Evolutionary conservation across 1,140 invertebrate genomes (phyloP).

Genomic region (Colletes latitarsis): DNA sequence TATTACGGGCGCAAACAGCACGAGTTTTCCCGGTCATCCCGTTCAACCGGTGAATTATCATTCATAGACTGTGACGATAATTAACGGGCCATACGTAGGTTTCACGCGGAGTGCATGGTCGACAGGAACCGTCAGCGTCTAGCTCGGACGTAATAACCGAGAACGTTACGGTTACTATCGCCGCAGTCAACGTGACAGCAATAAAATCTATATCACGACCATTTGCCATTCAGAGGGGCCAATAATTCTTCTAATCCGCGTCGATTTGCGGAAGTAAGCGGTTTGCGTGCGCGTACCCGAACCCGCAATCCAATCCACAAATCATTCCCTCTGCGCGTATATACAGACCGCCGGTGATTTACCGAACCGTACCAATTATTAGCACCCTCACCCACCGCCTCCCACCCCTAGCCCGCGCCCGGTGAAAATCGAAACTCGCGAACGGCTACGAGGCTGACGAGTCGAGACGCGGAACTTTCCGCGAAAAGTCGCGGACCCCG

Average conservation of each 20-base stretch:
- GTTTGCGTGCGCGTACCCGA: slow-evolving; percentile 44
- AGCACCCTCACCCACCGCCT: slow-evolving; percentile 15
- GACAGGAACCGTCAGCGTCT: slow-evolving; percentile 9
- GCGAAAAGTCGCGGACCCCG: not conserved
- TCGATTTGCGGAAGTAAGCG: slow-evolving; percentile 63
- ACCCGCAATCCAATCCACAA: slow-evolving; percentile 55
- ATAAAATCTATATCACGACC: slow-evolving; percentile 61
- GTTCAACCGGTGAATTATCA: slow-evolving; percentile 59
- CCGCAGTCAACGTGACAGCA: slow-evolving; percentile 41
- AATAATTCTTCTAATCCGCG: slow-evolving; percentile 65
- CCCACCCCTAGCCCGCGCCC: not conserved
- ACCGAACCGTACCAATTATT: slow-evolving; percentile 58
- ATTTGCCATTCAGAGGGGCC: slow-evolving; percentile 58
- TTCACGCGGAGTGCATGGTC: not conserved
- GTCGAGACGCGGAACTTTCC: not conserved
- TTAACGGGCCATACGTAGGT: slow-evolving; percentile 54
- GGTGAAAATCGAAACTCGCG: slow-evolving; percentile 49
- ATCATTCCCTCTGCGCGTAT: slow-evolving; percentile 36
- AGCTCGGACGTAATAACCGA: slow-evolving; percentile 28
- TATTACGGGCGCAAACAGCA: slow-evolving; percentile 34
- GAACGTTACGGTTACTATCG: slow-evolving; percentile 50
- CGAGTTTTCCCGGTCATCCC: slow-evolving; percentile 32
- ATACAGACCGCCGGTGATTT: slow-evolving; percentile 45
- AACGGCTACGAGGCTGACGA: not conserved
- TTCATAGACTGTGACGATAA: slow-evolving; percentile 57